Percentiles rank a stretch among this genome's conserved stretches.
Conservation (phyloP, 53 echinoderm and acorn worm species). For the Patiria pectinifera region DNA sequence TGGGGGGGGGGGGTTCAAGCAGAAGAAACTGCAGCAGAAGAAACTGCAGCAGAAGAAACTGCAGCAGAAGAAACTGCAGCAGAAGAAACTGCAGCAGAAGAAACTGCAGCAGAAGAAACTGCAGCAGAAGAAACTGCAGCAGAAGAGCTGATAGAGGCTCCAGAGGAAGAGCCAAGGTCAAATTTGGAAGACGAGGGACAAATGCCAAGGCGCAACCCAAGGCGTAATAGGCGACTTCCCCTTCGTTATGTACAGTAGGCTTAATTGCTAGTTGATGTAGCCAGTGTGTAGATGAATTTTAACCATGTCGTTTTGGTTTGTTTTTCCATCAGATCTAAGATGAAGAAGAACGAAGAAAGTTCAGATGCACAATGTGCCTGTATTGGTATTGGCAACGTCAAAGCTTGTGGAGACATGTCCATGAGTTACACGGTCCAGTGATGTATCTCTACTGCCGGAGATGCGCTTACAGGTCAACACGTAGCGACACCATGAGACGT, state of each 20-base stretch:
- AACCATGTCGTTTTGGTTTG: background rate
- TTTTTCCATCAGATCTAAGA: background rate
- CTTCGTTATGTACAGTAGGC: background rate
- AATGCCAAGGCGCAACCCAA: conserved; percentile 9
- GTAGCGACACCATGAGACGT: background rate
- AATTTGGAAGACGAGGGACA: background rate
- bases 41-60: too few species aligned
- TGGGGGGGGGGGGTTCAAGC: background rate
- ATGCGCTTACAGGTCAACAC: background rate
- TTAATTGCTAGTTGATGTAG: too few species aligned
- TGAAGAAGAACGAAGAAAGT: background rate
- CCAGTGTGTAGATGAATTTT: too few species aligned
- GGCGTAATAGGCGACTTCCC: background rate
- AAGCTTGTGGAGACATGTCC: background rate
- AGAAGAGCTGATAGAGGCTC: background rate
- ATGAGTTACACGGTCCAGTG: background rate
- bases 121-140: background rate
- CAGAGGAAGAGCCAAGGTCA: background rate
- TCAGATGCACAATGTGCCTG: background rate
- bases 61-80: background rate
- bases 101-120: too few species aligned
- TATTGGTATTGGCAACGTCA: background rate
- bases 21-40: too few species aligned
- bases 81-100: too few species aligned
- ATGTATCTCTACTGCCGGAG: background rate